These are phyloP conservation scores for Xestia rhomboidea DNA, from an alignment of 2,888 invertebrate species.

Conservation along the genomic window DNA sequence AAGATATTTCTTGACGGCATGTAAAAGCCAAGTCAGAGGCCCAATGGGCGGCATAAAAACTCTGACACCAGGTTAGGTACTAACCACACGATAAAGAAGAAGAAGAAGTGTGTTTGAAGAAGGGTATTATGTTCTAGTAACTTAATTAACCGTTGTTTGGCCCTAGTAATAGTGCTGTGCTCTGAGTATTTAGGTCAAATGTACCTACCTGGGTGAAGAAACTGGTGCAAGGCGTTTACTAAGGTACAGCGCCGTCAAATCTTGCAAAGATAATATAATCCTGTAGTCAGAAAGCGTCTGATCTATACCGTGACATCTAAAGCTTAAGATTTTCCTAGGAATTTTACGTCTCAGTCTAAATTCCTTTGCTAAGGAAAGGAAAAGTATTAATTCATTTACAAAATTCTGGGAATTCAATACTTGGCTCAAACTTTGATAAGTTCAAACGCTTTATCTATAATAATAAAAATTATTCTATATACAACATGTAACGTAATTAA, in stretches of 20 bases:
- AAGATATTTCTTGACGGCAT: no score
- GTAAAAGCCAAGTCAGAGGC: no score
- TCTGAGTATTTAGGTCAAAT: conserved; percentile 26
- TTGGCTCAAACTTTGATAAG: background rate
- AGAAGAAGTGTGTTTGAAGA: background rate
- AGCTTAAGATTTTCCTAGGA: background rate
- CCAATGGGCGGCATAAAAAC: no score
- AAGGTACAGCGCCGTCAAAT: background rate
- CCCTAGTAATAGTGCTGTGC: background rate
- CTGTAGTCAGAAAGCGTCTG: background rate
- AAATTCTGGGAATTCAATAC: background rate
- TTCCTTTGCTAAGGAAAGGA: background rate
- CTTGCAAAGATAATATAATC: background rate
- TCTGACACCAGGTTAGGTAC: no score
- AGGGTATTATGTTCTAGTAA: background rate
- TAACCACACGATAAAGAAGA: no score
- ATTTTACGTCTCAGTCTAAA: background rate
- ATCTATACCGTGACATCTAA: background rate
- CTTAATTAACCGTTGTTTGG: background rate
- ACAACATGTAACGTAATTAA: no score
- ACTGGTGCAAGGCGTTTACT: conserved; percentile 10
- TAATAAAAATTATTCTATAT: no score
- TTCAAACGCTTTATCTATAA: conserved; percentile 4
- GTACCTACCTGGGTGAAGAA: background rate
- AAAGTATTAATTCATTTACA: background rate